These are phyloP conservation scores for Aurelia sp. DNA, from an alignment of 30 jellyfish, hydroid and myxozoan genomes.

Conservation along the genomic window DNA sequence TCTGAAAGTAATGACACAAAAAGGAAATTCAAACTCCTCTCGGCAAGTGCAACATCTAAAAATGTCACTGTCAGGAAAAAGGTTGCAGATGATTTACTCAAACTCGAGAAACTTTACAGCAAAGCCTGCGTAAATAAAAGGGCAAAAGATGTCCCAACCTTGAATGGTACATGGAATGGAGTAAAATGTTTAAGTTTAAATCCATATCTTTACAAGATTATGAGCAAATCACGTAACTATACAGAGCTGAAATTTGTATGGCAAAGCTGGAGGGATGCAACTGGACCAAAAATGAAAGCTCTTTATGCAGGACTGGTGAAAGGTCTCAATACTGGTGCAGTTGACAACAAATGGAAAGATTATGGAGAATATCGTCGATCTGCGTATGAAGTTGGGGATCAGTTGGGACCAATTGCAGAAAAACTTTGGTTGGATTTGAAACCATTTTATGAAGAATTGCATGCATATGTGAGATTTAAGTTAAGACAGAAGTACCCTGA, in stretches of 20 bases:
- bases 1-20: conserved; percentile 52
- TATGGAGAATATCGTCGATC: conserved; percentile 91
- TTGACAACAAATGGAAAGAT: conserved; percentile 76
- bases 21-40: conserved; percentile 73
- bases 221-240: conserved; percentile 76
- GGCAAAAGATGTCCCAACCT: conserved; percentile 61
- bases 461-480: conserved; percentile 91
- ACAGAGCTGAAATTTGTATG: conserved; percentile 83
- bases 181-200: conserved; percentile 71
- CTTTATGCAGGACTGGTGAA: conserved; percentile 67
- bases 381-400: conserved; percentile 81
- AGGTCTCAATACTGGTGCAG: conserved; percentile 83
- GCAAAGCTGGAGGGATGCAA: conserved; percentile 95
- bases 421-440: conserved; percentile 86
- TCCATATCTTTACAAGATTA: conserved; percentile 55
- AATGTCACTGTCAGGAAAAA: conserved; percentile 36
- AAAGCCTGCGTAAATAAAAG: conserved; percentile 73
- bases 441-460: conserved; percentile 95
- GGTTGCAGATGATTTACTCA: conserved; percentile 38
- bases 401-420: conserved; percentile 75
- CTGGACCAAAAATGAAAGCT: conserved; percentile 79
- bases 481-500: conserved; percentile 54
- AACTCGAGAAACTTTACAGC: conserved; percentile 81
- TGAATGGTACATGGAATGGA: conserved; percentile 42
- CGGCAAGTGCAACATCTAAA: conserved; percentile 62